Evolutionary conservation across 1,140 invertebrate genomes (phyloP).

Genomic region (Muscidifurax raptorellus): DNA sequence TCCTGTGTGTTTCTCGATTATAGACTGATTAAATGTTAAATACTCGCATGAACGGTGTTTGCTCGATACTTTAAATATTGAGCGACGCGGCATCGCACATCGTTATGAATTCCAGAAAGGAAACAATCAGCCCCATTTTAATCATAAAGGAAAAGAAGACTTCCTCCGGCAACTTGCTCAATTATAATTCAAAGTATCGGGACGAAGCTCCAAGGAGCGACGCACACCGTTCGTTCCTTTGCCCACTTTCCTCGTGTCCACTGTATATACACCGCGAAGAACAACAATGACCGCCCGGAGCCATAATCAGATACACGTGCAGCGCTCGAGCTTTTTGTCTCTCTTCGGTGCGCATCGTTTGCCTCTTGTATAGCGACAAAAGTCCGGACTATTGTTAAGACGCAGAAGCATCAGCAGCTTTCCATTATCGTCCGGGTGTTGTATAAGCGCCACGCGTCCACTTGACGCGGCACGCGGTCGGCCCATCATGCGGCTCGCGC

Average conservation of each 20-base stretch:
- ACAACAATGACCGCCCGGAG: slow-evolving; percentile 1
- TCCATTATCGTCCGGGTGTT: slow-evolving; percentile 22
- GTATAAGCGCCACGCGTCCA: slow-evolving; percentile 59
- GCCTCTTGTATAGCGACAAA: not conserved
- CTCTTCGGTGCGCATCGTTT: not conserved
- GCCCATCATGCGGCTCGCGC: slow-evolving; percentile 58
- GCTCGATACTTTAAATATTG: no score
- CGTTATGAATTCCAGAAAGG: no score
- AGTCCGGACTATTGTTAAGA: not conserved
- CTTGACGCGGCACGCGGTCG: slow-evolving; percentile 63
- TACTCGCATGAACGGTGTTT: no score
- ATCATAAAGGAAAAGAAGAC: no score
- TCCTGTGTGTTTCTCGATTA: not conserved
- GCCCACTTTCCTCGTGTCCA: not conserved
- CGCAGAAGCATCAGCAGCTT: slow-evolving; percentile 26
- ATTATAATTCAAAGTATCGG: not conserved
- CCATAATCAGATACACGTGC: slow-evolving; percentile 30
- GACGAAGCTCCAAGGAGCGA: not conserved
- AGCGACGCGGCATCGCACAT: no score
- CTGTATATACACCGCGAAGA: not conserved
- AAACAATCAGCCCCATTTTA: no score
- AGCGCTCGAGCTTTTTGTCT: slow-evolving; percentile 16
- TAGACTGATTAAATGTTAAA: no score
- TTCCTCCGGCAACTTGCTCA: not conserved
- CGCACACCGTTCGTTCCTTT: not conserved